These are phyloP conservation scores for Habrosyne pyritoides DNA, from an alignment of 2,888 invertebrate species.

Conservation along the genomic window DNA sequence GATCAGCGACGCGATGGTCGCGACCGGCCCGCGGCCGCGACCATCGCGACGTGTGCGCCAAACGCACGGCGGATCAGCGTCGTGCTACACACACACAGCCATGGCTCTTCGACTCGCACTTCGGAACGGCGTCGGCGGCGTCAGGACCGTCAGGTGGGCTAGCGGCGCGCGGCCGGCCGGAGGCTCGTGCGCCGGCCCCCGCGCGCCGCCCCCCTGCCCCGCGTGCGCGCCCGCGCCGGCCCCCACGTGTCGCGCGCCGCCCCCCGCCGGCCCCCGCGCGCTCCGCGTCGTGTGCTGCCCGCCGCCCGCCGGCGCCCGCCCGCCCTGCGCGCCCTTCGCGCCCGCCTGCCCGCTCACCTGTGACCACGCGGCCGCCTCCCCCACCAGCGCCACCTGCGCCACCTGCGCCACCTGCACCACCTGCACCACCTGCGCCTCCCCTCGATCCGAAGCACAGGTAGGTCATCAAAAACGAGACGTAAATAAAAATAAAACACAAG, in stretches of 20 bases:
- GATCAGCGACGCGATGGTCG: neutral
- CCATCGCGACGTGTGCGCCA: neutral
- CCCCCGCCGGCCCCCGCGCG: neutral
- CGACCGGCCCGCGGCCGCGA: neutral
- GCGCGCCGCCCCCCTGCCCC: neutral
- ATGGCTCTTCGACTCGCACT: neutral
- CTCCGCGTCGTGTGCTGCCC: neutral
- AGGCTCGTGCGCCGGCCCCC: neutral
- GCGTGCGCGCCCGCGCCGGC: neutral
- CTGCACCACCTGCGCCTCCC: neutral
- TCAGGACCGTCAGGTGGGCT: neutral
- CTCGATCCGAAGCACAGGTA: neutral
- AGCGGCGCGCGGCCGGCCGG: slow-evolving; percentile 8
- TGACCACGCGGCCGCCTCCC: slow-evolving; percentile 11
- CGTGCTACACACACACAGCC: neutral
- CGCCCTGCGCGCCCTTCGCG: slow-evolving; percentile 2
- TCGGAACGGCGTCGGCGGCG: neutral
- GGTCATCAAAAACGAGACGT: neutral
- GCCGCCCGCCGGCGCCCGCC: neutral
- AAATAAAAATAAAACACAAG: neutral
- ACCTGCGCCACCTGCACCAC: neutral
- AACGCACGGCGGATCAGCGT: neutral
- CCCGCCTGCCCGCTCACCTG: neutral
- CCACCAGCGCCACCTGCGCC: neutral
- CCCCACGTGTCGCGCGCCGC: neutral